Base-by-base conservation (phyloP, 1,140 invertebrate species). In the Pachypeltis micranthus region DNA sequence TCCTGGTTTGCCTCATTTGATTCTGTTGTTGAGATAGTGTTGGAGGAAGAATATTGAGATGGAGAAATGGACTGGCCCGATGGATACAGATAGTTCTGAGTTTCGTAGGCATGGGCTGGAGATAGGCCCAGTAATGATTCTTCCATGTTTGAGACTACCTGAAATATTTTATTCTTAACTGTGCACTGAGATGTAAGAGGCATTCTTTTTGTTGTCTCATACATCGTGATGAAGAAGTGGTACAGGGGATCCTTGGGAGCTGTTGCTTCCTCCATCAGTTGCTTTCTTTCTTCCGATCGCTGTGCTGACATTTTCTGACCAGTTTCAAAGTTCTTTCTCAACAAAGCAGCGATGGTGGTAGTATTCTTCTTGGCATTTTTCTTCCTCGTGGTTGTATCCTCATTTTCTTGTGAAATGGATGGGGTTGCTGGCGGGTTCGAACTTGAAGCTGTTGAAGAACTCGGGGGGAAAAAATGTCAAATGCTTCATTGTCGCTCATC, bases 161-260 rank as follows among this genome's bases (percentile, higher is more conserved):
- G 55, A 34, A 44, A 63, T 27, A 63, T 24, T 26, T 57, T 19
- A 26, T 59, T 60, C 25, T 39, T 29, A 19, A 63, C 56, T 7
- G n/a, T 59, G 23, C 23, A 31, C 34, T 63, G 62, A 3, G 54
- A 58, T 1, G 54, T 4, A 16, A 39, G 56, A 23, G 62, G 62
- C 62, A 63, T 63, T 61, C 23, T 63, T 44, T 44, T 63, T 0
- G 63, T 63, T 12, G 39, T 39, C 27, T 63, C 31, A 34, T 60
- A 63, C 63, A 63, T 63, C 57, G 63, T 59, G 1, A 60, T 61
- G 27, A 60, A 63, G 34, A 63, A 63, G 25, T 63, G 63, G 34
- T 59, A 63, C 4, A 63, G 57, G 19, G 56, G 56, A 63, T 63
- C 63, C 7, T 39, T 34, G 12, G 34, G 21, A 1, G 44, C 12